phyloP scores from a whole-genome alignment of 2,113 vertebrate species.

The Donacobius atricapilla region DNA sequence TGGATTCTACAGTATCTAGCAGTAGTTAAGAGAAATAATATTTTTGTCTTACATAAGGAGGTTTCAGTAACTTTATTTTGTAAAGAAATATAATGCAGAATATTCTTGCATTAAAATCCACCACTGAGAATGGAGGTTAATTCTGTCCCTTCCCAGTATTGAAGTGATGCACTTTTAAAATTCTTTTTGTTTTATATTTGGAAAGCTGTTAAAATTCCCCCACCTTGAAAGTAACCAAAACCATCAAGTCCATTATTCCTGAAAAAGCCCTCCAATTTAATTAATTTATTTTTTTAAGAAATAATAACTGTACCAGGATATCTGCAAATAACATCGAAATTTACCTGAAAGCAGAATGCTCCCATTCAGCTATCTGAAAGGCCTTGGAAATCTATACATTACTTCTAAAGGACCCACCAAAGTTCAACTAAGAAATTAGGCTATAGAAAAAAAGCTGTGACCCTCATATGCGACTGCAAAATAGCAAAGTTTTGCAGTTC shows the following conservation, averaged over 20 bases:
- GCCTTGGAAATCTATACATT: background rate
- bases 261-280: accelerated
- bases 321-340: background rate
- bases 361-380: background rate
- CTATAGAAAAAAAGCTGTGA: background rate
- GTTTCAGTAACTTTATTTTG: background rate
- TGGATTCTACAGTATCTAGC: background rate
- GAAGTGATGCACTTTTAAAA: background rate
- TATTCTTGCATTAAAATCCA: background rate
- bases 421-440: background rate
- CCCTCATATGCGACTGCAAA: background rate
- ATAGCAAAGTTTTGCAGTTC: background rate
- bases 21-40: background rate
- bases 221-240: background rate
- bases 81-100: background rate
- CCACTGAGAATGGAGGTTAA: background rate
- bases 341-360: background rate
- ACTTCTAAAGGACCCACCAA: background rate
- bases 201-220: background rate
- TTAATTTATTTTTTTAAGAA: background rate
- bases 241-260: background rate
- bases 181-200: background rate
- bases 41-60: background rate
- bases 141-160: background rate
- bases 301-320: background rate